These are phyloP conservation scores for Drosophila bifasciata DNA, from an alignment of 1,140 invertebrate genomes.

Conservation along the genomic window DNA sequence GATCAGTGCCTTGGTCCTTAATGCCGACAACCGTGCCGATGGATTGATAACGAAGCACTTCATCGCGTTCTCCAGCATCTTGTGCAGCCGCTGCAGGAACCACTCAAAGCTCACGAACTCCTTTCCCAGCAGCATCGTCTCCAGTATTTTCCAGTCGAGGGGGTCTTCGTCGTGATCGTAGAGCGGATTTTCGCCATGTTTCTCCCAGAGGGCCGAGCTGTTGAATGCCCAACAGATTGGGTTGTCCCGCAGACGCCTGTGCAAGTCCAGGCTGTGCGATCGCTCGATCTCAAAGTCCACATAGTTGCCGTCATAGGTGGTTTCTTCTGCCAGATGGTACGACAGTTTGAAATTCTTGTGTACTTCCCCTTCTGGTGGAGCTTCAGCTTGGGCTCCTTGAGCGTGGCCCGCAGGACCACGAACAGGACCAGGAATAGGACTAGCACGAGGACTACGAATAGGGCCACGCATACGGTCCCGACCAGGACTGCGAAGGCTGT, in stretches of 20 bases:
- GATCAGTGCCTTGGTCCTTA: too few relatives aligned
- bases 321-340: too few relatives aligned
- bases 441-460: too few relatives aligned
- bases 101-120: conserved; percentile 6
- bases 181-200: conserved; percentile 4
- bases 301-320: neutral
- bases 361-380: too few relatives aligned
- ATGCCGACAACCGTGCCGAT: too few relatives aligned
- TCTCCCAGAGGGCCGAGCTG: conserved; percentile 5
- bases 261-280: conserved; percentile 9
- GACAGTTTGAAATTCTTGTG: too few relatives aligned
- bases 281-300: conserved; percentile 25
- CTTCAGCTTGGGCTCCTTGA: too few relatives aligned
- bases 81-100: conserved; percentile 15
- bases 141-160: conserved; percentile 29
- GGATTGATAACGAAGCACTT: conserved; percentile 18
- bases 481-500: too few relatives aligned
- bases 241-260: neutral
- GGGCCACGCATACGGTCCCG: too few relatives aligned
- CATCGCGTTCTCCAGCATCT: conserved; percentile 43
- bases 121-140: neutral
- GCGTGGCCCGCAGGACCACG: too few relatives aligned
- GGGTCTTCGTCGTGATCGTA: conserved; percentile 20
- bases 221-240: conserved; percentile 30
- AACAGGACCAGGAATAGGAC: too few relatives aligned